Evolutionary conservation across 1,140 invertebrate species (phyloP).

Genomic region (Drosophila bocki): DNA sequence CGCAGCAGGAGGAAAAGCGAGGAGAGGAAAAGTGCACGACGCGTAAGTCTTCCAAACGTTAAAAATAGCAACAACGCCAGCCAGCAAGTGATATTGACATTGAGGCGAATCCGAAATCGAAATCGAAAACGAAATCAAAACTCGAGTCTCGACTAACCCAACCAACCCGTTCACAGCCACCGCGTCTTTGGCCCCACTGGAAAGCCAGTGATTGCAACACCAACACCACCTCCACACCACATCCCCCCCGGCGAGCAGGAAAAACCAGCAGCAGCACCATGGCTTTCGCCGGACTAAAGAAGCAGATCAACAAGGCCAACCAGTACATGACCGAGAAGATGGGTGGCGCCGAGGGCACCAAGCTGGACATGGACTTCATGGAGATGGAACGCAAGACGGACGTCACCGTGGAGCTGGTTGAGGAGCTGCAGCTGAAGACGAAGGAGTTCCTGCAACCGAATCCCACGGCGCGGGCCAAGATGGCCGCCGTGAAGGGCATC

Average conservation of each 20-base stretch:
- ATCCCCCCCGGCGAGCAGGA: conserved; percentile 14
- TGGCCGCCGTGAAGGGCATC: conserved; percentile 97
- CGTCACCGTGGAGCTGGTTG: conserved; percentile 97
- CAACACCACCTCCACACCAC: conserved; percentile 9
- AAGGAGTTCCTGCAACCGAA: conserved; percentile 99
- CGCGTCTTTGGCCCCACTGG: conserved; percentile 49
- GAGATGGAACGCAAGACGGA: conserved; percentile 99
- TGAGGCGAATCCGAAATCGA: conserved; percentile 30
- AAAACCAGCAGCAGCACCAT: conserved; percentile 86
- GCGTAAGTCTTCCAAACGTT: conserved; percentile 80
- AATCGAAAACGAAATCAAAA: conserved; percentile 26
- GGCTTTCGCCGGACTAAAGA: conserved; percentile 98
- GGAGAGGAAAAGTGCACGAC: conserved; percentile 61
- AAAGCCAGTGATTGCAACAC: conserved; percentile 19
- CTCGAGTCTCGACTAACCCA: conserved; percentile 66
- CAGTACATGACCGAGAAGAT: conserved; percentile 99
- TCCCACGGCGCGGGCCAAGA: conserved; percentile 97
- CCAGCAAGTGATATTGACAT: conserved; percentile 45
- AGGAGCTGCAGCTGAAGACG: conserved; percentile 97
- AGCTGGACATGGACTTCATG: conserved; percentile 98
- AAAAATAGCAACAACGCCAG: conserved; percentile 66
- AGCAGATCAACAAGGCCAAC: conserved; percentile 99
- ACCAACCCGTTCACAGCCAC: conserved; percentile 80
- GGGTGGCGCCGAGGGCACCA: conserved; percentile 99
- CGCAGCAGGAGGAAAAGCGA: conserved; percentile 31